phyloP scores from a whole-genome alignment of 2,797 vertebrate species.

The Notamacropus eugenii region DNA sequence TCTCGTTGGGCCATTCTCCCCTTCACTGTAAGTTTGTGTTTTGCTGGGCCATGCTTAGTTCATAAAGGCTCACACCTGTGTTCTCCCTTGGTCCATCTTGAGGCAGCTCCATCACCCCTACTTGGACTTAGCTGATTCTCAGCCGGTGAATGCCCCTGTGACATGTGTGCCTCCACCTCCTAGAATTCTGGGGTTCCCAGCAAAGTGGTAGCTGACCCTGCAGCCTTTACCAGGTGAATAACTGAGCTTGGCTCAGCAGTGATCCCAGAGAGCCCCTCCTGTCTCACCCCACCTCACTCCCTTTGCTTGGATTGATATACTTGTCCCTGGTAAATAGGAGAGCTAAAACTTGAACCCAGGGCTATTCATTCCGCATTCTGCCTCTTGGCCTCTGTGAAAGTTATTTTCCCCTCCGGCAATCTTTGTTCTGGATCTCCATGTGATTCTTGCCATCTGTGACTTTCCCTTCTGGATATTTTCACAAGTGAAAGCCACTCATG shows the following conservation, averaged over 20 bases:
- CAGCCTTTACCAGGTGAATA: not conserved
- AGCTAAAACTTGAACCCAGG: not conserved
- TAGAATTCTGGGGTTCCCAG: not conserved
- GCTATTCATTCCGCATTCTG: not conserved
- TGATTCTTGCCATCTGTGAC: not conserved
- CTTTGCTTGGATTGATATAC: not conserved
- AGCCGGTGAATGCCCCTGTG: not conserved
- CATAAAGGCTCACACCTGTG: not conserved
- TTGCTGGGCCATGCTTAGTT: not conserved
- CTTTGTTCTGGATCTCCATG: not conserved
- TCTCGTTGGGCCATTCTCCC: not conserved
- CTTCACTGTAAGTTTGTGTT: not conserved
- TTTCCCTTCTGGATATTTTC: constrained; percentile 54
- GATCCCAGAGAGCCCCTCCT: not conserved
- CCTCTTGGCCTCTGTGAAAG: constrained; percentile 25
- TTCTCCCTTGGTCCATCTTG: not conserved
- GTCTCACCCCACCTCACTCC: not conserved
- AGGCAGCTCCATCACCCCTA: not conserved
- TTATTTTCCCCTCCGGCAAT: not conserved
- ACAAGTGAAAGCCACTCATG: constrained; percentile 37
- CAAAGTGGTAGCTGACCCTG: not conserved
- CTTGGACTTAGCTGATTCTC: not conserved
- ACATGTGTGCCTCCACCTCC: not conserved
- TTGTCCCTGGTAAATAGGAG: not conserved
- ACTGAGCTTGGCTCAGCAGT: not conserved